Base-by-base conservation (phyloP, 2,797 vertebrate genomes). In the Spizella passerina region DNA sequence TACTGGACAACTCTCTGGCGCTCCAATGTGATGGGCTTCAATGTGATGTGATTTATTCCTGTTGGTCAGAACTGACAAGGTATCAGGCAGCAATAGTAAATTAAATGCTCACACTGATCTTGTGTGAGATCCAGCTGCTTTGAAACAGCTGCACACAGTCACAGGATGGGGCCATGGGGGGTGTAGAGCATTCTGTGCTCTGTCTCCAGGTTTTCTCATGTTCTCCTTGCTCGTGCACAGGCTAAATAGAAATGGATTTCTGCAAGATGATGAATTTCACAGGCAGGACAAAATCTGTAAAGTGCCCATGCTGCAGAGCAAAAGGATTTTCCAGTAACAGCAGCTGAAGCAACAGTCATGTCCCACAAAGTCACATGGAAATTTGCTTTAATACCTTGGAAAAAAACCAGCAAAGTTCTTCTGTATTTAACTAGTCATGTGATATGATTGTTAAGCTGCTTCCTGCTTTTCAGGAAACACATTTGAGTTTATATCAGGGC, bases 391-490 rank as follows among this genome's bases (percentile, higher is more conserved):
- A 69, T 94, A 50, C 47, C 50, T 57, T 93, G 92, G 89, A 90
- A 96, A 95, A 96, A 87, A 20, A 15, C 0, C 79, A 78, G 61
- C 21, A 19, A 68, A 87, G 60, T 80, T 92, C 72, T 72, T 93
- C 90, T 80, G 39, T 41, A 86, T 90, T 95, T 78, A 86, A 63
- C 68, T 82, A 49, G 79, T 94, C 95, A 96, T 89, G 82, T 93
- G 96, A 92, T 90, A 56, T 10, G 65, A 88, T 95, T 95, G 92
- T 94, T 93, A 86, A 94, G 93, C 81, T 93, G 90, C 88, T 96
- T 97, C 94, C 95, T 89, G 93, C 78, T 94, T 96, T 96, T 96
- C 97, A 95, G 94, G 93, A 95, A 96, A 82, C 71, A 86, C 78
- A 55, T 85, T 79, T 81, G 34, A 83, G 61, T 93, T 96, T 92